Evolutionary conservation across 2,888 invertebrate species (phyloP).

Genomic region (Diplazon laetatorius): DNA sequence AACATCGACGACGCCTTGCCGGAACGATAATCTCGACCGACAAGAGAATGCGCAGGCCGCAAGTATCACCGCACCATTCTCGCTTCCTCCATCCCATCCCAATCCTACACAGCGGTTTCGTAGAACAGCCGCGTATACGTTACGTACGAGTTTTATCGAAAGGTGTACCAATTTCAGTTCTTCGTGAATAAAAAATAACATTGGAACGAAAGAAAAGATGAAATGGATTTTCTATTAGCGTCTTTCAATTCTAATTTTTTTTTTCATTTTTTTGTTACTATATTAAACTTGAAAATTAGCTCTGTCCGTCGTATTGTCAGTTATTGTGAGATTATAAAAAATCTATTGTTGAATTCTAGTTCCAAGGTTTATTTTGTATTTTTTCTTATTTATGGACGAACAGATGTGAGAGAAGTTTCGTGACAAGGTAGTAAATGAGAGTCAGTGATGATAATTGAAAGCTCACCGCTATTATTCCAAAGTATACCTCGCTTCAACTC

Average conservation of each 20-base stretch:
- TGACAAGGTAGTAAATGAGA: not conserved
- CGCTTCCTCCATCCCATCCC: constrained; percentile 23
- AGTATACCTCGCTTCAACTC: not conserved
- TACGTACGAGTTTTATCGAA: not conserved
- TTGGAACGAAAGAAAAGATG: not conserved
- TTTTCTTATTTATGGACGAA: not conserved
- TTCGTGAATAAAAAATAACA: not conserved
- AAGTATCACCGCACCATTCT: constrained; percentile 34
- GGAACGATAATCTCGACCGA: constrained; percentile 46
- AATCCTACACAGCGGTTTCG: constrained; percentile 5
- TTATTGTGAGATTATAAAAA: too few relatives aligned
- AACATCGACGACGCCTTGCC: constrained; percentile 37
- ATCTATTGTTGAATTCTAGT: not conserved
- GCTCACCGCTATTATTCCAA: not conserved
- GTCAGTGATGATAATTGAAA: not conserved
- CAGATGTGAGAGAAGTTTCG: not conserved
- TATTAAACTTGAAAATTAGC: too few relatives aligned
- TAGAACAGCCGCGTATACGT: constrained; percentile 8
- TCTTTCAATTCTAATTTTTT: not conserved
- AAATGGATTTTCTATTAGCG: not conserved
- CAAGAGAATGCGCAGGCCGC: constrained; percentile 31
- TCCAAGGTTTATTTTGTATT: not conserved
- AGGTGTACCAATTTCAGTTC: not conserved
- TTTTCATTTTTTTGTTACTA: not conserved
- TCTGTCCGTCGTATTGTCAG: too few relatives aligned